Conservation (phyloP, 2,888 invertebrate species). For the Lacanobia wlatinum region DNA sequence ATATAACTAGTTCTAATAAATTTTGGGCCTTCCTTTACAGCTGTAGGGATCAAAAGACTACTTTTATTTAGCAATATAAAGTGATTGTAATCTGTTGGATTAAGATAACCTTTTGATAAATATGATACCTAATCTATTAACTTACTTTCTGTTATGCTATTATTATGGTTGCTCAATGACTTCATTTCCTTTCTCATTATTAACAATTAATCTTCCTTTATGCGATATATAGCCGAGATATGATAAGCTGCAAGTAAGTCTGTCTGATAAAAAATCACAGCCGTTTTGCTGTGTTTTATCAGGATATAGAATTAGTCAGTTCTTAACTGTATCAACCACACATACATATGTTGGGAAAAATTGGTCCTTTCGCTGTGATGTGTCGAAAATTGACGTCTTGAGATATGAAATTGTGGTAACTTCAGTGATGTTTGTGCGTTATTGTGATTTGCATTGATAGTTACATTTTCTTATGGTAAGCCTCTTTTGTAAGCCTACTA, state of each 20-base stretch:
- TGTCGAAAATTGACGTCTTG: neutral
- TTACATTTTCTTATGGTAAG: neutral
- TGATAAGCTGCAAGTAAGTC: conserved; percentile 19
- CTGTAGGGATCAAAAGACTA: conserved; percentile 1
- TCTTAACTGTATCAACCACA: neutral
- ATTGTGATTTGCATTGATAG: neutral
- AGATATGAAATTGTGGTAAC: neutral
- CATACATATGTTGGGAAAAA: neutral
- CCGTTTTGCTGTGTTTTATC: conserved; percentile 13
- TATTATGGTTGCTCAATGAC: conserved; percentile 16
- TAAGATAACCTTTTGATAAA: conserved; percentile 6
- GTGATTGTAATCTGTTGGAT: conserved; percentile 5
- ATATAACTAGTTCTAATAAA: no score
- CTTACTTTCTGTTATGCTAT: neutral
- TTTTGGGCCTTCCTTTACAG: no score
- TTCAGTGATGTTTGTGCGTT: neutral
- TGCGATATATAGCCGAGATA: conserved; percentile 9
- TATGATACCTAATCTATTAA: neutral
- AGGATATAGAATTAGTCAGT: neutral
- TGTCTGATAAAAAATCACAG: conserved; percentile 24
- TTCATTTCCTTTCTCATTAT: conserved; percentile 15
- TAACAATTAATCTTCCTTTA: conserved; percentile 12
- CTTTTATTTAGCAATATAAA: neutral
- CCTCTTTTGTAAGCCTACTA: no score
- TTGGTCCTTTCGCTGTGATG: neutral